A percentile compares a stretch with the other conserved stretches of the same genome.
Conservation (phyloP, 2,113 vertebrate genomes). For the Gasterosteus aculeatus region DNA sequence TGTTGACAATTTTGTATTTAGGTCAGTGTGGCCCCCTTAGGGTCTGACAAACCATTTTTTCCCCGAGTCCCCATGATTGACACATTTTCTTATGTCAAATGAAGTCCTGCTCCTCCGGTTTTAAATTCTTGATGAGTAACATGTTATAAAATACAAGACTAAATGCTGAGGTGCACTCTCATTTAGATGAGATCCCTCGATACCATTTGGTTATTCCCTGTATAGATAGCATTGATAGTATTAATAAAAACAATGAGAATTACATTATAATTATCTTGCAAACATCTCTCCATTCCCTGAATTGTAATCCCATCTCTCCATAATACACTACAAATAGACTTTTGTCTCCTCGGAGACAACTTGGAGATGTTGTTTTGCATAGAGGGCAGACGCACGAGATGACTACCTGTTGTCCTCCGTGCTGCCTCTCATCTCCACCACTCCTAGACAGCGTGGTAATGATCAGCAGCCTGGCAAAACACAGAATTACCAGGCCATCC, state of each 20-base stretch:
- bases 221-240: conserved; percentile 8
- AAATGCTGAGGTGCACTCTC: conserved; percentile 55
- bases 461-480: conserved; percentile 69
- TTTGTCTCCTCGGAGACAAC: conserved; percentile 37
- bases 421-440: conserved; percentile 22
- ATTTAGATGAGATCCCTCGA: conserved; percentile 42
- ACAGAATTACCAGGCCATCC: conserved; percentile 77
- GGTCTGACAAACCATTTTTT: conserved; percentile 80
- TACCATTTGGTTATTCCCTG: conserved; percentile 32
- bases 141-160: conserved; percentile 72
- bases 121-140: conserved; percentile 79
- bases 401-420: conserved; percentile 61
- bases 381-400: conserved; percentile 30
- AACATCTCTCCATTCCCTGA: conserved; percentile 1
- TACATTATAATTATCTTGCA: neutral
- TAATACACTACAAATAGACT: conserved; percentile 35
- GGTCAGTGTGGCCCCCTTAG: conserved; percentile 81
- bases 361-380: conserved; percentile 58
- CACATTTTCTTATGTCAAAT: conserved; percentile 75
- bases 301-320: conserved; percentile 20
- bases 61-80: conserved; percentile 78
- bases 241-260: neutral
- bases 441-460: conserved; percentile 43
- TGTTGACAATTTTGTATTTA: conserved; percentile 83
- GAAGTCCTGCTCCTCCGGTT: conserved; percentile 78